A percentile compares a stretch with the other conserved stretches of the same genome.
These are phyloP conservation scores for Drosophila repletoides DNA, from an alignment of 1,140 invertebrate genomes.

Conservation along the genomic window DNA sequence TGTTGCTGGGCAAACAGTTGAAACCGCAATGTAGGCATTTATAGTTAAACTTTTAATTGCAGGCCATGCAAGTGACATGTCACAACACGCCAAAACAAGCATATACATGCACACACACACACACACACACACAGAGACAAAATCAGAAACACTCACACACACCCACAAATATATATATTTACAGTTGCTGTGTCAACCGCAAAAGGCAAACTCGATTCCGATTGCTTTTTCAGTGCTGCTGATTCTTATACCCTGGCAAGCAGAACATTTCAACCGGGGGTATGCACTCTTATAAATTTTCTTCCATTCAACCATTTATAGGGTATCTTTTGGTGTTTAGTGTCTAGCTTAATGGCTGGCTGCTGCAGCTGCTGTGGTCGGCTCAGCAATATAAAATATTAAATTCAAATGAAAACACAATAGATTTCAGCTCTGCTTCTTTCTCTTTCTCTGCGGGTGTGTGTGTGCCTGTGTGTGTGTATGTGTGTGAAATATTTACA, in stretches of 20 bases:
- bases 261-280: background rate
- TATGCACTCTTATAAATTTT: background rate
- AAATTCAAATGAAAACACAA: conserved; percentile 76
- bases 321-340: conserved; percentile 4
- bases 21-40: conserved; percentile 67
- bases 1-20: conserved; percentile 13
- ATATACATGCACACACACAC: background rate
- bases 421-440: conserved; percentile 59
- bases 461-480: conserved; percentile 1
- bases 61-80: conserved; percentile 58
- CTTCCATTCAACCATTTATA: background rate
- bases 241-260: background rate
- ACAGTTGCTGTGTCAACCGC: conserved; percentile 62
- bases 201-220: conserved; percentile 70
- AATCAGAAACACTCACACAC: background rate
- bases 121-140: background rate
- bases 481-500: conserved; percentile 39
- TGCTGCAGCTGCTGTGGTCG: background rate
- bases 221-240: conserved; percentile 31
- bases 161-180: conserved; percentile 27
- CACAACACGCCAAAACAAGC: conserved; percentile 45
- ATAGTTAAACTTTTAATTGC: conserved; percentile 69
- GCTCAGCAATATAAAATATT: conserved; percentile 64
- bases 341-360: background rate
- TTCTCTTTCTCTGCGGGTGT: conserved; percentile 5